These are phyloP conservation scores for Spheniscus humboldti DNA, from an alignment of 2,797 vertebrate genomes.

Conservation along the genomic window DNA sequence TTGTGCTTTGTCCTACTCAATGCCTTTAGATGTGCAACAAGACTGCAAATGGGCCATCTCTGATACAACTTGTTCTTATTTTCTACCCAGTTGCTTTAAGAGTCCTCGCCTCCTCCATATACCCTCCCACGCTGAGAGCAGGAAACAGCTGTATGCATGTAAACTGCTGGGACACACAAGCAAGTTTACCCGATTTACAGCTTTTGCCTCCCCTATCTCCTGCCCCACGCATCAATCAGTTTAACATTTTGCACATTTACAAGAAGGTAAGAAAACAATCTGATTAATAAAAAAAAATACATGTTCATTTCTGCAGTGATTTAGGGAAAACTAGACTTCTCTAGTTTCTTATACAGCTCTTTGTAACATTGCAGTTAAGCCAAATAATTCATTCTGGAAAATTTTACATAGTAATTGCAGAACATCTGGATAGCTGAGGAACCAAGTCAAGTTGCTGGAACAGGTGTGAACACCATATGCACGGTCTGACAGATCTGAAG, in stretches of 20 bases:
- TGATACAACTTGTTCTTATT: not conserved
- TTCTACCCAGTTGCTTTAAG: not conserved
- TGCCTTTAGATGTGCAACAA: not conserved
- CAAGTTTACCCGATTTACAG: not conserved
- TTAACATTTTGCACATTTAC: not conserved
- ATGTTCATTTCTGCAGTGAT: not conserved
- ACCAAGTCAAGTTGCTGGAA: not conserved
- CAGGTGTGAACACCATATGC: not conserved
- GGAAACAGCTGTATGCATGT: conserved; percentile 12
- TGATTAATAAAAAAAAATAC: not conserved
- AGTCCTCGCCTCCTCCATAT: not conserved
- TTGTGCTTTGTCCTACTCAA: not conserved
- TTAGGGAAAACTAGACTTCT: not conserved
- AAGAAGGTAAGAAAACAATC: not conserved
- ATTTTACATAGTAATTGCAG: not conserved
- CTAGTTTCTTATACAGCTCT: not conserved
- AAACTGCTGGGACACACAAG: not conserved
- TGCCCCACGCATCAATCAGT: not conserved
- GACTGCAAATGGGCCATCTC: not conserved
- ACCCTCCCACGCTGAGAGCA: not conserved
- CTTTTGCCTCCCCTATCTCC: not conserved
- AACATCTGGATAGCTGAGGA: not conserved
- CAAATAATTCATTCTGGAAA: not conserved
- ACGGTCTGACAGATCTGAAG: not conserved
- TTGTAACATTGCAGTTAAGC: not conserved